phyloP scores from a whole-genome alignment of 2,113 vertebrate species.

The Xenus cinereus region DNA sequence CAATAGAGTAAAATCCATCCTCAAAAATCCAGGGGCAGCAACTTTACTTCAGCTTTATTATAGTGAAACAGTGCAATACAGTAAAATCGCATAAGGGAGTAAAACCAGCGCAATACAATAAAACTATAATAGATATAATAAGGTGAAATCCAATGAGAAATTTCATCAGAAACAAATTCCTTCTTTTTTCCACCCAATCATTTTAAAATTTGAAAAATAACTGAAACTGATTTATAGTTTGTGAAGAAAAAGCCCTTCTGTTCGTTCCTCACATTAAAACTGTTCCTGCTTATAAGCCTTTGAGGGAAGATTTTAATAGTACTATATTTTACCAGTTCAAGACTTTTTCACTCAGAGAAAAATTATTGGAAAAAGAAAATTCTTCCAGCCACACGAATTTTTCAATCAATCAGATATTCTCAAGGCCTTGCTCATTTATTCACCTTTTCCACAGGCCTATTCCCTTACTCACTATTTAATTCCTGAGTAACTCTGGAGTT shows the following conservation, averaged over 20 bases:
- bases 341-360: not conserved
- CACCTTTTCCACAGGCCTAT: not conserved
- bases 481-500: not conserved
- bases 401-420: not conserved
- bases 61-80: not conserved
- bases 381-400: not conserved
- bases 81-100: not conserved
- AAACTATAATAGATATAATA: not conserved
- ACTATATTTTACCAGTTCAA: not conserved
- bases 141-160: not conserved
- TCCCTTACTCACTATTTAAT: not conserved
- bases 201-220: not conserved
- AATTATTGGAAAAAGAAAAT: not conserved
- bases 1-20: not conserved
- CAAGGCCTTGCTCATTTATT: not conserved
- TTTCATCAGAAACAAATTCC: not conserved
- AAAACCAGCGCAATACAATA: not conserved
- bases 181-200: accelerated
- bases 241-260: not conserved
- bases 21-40: not conserved
- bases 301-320: not conserved
- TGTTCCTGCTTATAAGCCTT: not conserved
- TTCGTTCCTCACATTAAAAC: not conserved
- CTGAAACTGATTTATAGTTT: not conserved
- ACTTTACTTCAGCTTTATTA: not conserved